Conservation (phyloP, 2,113 vertebrate species). For the Ammodytes dubius region DNA sequence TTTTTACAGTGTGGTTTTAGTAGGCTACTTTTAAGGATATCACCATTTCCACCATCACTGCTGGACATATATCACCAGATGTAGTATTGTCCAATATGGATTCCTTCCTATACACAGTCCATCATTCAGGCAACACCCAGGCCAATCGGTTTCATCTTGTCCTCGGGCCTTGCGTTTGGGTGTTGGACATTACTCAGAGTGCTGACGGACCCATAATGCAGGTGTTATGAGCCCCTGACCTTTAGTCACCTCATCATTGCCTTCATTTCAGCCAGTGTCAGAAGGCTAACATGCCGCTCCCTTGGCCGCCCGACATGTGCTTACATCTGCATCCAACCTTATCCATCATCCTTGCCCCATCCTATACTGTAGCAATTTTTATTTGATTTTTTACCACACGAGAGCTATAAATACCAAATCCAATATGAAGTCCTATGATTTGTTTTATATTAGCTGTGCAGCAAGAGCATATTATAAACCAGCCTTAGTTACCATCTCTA, state of each 20-base stretch:
- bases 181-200: neutral
- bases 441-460: constrained; percentile 48
- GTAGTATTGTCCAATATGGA: neutral
- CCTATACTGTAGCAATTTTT: constrained; percentile 16
- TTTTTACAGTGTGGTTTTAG: no score
- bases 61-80: neutral
- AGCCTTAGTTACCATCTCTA: constrained; percentile 16
- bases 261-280: neutral
- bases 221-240: constrained; percentile 26
- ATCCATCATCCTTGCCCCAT: constrained; percentile 51
- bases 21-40: no score
- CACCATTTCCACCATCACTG: neutral
- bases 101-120: neutral
- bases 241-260: constrained; percentile 26
- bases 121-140: constrained; percentile 11
- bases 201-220: neutral
- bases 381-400: constrained; percentile 37
- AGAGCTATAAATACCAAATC: constrained; percentile 50
- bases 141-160: neutral
- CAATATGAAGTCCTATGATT: constrained; percentile 47
- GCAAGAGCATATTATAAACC: constrained; percentile 24
- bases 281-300: constrained; percentile 7
- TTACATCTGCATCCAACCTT: constrained; percentile 35
- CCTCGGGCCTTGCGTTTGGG: neutral
- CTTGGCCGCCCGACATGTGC: constrained; percentile 17